Evolutionary conservation across 2,797 vertebrate genomes (phyloP).

Genomic region (Tadarida brasiliensis): DNA sequence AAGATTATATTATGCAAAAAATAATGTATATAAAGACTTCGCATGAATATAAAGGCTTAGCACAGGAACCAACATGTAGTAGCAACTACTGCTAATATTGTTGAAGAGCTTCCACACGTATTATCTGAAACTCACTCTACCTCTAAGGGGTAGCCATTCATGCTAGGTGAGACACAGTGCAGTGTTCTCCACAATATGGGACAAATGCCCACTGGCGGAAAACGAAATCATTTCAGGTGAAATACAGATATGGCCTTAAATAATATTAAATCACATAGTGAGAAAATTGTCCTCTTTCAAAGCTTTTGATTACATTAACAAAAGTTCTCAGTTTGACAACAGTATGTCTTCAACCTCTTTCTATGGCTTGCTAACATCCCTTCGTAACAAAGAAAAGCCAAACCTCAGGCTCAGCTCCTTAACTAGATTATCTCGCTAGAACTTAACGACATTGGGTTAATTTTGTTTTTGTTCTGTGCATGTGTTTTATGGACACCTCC

Average conservation of each 20-base stretch:
- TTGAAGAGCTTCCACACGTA: not conserved
- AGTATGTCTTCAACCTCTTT: conserved; percentile 25
- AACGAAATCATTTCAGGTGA: conserved; percentile 34
- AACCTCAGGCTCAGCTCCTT: not conserved
- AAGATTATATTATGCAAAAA: not conserved
- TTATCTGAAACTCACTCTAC: not conserved
- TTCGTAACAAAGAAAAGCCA: not conserved
- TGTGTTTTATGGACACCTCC: not conserved
- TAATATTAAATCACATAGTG: not conserved
- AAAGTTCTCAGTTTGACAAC: conserved; percentile 13
- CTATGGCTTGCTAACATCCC: not conserved
- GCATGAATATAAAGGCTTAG: not conserved
- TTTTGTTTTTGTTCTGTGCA: not conserved
- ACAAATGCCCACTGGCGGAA: not conserved
- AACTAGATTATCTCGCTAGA: not conserved
- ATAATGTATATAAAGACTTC: not conserved
- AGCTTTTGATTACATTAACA: conserved; percentile 39
- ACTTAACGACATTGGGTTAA: conserved; percentile 1
- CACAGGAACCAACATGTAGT: not conserved
- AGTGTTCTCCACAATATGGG: not conserved
- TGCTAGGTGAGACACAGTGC: not conserved
- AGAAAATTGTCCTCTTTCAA: conserved; percentile 61
- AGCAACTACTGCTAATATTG: not conserved
- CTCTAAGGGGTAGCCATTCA: not conserved
- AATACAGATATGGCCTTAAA: not conserved